These are phyloP conservation scores for Ianthella basta DNA, from an alignment of 37 sponge, comb jelly and placozoan genomes.

Conservation along the genomic window DNA sequence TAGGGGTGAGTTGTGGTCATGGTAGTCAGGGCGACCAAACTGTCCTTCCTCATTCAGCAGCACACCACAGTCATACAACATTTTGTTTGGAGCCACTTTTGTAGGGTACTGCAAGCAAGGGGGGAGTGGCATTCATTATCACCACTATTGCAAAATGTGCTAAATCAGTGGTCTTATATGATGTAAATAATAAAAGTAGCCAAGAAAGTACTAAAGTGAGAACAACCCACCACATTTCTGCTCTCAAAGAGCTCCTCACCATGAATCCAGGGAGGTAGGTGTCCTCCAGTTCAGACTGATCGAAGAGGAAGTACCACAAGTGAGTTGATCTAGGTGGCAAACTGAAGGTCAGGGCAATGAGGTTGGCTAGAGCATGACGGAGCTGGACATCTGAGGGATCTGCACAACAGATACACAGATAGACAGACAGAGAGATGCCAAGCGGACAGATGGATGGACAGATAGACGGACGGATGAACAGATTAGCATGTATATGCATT, in stretches of 20 bases:
- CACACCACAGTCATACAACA: conserved; percentile 78
- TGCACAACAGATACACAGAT: conserved; percentile 16
- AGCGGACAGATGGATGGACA: too few species aligned
- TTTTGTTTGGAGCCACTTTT: conserved; percentile 18
- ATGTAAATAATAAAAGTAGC: not conserved
- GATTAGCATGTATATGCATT: not conserved
- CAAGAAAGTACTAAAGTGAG: too few species aligned
- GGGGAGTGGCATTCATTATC: not conserved
- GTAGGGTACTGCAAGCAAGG: conserved; percentile 1
- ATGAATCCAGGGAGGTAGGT: conserved; percentile 71
- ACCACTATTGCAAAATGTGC: not conserved
- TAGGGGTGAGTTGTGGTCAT: conserved; percentile 59
- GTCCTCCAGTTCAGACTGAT: conserved; percentile 31
- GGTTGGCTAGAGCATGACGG: conserved; percentile 55
- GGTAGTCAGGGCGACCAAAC: conserved; percentile 77
- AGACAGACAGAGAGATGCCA: too few species aligned
- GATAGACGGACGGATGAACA: not conserved
- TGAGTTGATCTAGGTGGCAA: conserved; percentile 54
- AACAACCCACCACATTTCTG: too few species aligned
- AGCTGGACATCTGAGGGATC: conserved; percentile 61
- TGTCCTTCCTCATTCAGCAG: conserved; percentile 77
- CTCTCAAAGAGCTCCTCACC: too few species aligned
- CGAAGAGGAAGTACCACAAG: conserved; percentile 73
- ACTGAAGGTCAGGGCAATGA: conserved; percentile 62
- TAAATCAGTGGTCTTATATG: not conserved